phyloP scores from a whole-genome alignment of 2,888 invertebrate genomes.

The Diadegma fenestrale region DNA sequence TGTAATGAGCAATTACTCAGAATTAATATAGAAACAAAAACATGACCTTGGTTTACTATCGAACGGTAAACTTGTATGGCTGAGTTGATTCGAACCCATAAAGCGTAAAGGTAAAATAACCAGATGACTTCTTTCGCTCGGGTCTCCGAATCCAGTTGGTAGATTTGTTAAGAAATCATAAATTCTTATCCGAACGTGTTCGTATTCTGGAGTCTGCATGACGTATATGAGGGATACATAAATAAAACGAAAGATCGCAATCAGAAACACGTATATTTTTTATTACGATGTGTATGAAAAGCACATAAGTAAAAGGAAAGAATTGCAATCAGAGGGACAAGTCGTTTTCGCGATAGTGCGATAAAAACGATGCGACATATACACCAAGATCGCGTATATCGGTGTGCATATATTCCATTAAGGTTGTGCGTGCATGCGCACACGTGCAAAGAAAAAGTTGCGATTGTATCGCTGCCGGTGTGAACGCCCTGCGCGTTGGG shows the following conservation, averaged over 20 bases:
- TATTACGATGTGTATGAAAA: conserved; percentile 10
- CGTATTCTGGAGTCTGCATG: conserved; percentile 6
- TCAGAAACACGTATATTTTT: conserved; percentile 28
- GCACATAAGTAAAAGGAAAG: conserved; percentile 20
- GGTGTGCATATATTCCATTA: neutral
- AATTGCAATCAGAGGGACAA: conserved; percentile 45
- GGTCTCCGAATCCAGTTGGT: neutral
- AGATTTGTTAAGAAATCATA: conserved; percentile 25
- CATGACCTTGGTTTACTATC: neutral
- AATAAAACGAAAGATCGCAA: conserved; percentile 49
- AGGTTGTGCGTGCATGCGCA: neutral
- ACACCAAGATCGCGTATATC: neutral
- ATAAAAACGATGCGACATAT: conserved; percentile 31
- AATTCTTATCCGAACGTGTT: conserved; percentile 12
- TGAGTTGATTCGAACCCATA: neutral
- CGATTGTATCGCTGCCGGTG: conserved; percentile 65
- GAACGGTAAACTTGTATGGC: neutral
- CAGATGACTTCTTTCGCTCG: neutral
- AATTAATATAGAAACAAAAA: neutral
- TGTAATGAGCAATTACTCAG: neutral
- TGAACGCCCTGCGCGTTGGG: conserved; percentile 68
- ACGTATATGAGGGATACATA: neutral
- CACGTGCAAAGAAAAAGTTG: neutral
- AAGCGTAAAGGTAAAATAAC: neutral
- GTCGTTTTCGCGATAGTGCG: conserved; percentile 37